Evolutionary conservation across 1,140 invertebrate species (phyloP).

Genomic region (Eumeta japonica): DNA sequence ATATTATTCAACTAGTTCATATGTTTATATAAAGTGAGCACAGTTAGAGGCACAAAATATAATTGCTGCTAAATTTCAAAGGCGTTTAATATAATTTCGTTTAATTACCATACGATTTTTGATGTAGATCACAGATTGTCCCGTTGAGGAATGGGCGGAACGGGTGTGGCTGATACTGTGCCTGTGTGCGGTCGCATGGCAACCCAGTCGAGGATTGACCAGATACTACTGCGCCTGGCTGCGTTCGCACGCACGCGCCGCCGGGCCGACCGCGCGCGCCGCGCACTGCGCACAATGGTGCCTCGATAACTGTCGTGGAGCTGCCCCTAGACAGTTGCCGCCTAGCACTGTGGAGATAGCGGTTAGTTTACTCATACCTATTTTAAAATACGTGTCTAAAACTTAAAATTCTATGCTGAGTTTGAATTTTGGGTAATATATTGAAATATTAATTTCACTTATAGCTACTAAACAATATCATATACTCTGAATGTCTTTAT

Average conservation of each 20-base stretch:
- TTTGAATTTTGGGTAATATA: background rate
- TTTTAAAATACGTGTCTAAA: background rate
- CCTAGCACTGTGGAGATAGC: constrained; percentile 92
- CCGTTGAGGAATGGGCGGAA: constrained; percentile 76
- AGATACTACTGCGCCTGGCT: constrained; percentile 60
- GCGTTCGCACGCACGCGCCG: constrained; percentile 21
- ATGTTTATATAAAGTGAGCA: background rate
- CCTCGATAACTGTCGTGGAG: constrained; percentile 87
- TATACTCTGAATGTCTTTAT: too few relatives aligned
- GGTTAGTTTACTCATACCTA: constrained; percentile 59
- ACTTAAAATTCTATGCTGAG: background rate
- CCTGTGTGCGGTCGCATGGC: constrained; percentile 86
- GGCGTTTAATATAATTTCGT: background rate
- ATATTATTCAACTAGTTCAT: too few relatives aligned
- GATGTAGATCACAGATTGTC: constrained; percentile 75
- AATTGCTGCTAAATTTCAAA: too few relatives aligned
- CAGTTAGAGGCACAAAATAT: too few relatives aligned
- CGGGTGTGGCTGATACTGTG: constrained; percentile 87
- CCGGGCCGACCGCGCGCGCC: constrained; percentile 17
- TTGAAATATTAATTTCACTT: background rate
- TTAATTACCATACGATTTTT: background rate
- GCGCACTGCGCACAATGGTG: constrained; percentile 91
- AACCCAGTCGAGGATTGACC: constrained; percentile 83
- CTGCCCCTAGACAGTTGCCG: constrained; percentile 78
- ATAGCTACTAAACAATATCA: too few relatives aligned